Evolutionary conservation across 2,797 vertebrate species (phyloP).

Genomic region (Eremophila alpestris): DNA sequence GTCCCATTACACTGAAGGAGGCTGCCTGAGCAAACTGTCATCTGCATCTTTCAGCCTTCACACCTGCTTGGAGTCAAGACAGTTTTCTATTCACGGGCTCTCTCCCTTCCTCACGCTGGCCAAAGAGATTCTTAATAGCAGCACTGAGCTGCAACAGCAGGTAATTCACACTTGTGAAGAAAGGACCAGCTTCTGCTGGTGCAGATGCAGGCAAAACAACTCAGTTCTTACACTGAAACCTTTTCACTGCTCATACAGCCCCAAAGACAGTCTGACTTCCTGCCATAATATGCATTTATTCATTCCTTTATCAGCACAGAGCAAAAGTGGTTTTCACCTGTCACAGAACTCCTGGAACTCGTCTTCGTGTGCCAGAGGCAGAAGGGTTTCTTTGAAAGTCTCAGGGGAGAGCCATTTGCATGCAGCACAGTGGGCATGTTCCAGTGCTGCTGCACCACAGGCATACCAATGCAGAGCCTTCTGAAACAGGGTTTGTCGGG

Average conservation of each 20-base stretch:
- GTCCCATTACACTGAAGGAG: background rate
- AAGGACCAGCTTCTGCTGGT: conserved; percentile 35
- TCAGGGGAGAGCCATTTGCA: conserved; percentile 29
- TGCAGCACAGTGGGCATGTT: background rate
- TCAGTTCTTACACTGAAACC: conserved; percentile 33
- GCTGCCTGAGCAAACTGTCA: background rate
- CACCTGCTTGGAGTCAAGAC: conserved; percentile 54
- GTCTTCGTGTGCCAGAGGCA: background rate
- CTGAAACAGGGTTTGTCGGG: conserved; percentile 16
- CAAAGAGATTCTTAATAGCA: conserved; percentile 35
- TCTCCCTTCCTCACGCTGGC: background rate
- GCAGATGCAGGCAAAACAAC: conserved; percentile 38
- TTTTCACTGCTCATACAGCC: conserved; percentile 34
- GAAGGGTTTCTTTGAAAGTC: conserved; percentile 29
- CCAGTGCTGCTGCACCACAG: conserved; percentile 3
- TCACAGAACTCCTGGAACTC: conserved; percentile 35
- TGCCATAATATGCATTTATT: conserved; percentile 23
- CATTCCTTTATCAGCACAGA: background rate
- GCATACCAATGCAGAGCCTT: conserved; percentile 31
- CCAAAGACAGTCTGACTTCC: conserved; percentile 19
- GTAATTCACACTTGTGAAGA: conserved; percentile 49
- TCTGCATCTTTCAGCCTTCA: conserved; percentile 47
- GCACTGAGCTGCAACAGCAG: conserved; percentile 49
- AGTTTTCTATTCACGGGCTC: conserved; percentile 43
- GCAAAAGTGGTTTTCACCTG: conserved; percentile 37